A percentile compares a stretch with the other conserved stretches of the same genome.
Conservation (phyloP, 2,888 invertebrate species). For the Trileptium ribeirensis region DNA sequence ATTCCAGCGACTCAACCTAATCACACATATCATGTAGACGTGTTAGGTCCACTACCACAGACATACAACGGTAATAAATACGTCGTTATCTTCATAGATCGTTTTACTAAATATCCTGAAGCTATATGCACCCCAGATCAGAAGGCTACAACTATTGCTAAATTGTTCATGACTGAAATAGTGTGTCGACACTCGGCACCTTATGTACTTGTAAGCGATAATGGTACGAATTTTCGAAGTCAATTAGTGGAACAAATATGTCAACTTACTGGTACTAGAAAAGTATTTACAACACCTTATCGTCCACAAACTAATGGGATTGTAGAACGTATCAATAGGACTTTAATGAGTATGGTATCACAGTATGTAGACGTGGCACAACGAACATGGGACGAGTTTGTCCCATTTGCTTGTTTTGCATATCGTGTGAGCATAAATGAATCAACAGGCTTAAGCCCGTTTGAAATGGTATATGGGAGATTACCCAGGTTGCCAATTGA, state of each 20-base stretch:
- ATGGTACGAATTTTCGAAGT: neutral
- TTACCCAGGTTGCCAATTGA: neutral
- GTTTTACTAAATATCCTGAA: constrained; percentile 7
- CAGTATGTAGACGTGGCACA: neutral
- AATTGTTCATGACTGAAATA: neutral
- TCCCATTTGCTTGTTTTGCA: neutral
- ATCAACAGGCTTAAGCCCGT: neutral
- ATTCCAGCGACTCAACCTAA: neutral
- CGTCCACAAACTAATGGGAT: neutral
- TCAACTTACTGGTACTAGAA: neutral
- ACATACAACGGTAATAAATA: constrained; percentile 9
- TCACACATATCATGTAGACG: neutral
- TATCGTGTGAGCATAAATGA: neutral
- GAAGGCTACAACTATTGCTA: neutral
- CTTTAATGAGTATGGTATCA: neutral
- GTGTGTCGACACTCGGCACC: neutral
- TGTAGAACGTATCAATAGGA: too few relatives aligned
- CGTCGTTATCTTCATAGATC: constrained; percentile 13
- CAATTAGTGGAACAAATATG: neutral
- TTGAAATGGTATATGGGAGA: neutral
- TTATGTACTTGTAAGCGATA: neutral
- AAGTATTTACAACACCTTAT: neutral
- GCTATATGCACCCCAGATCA: neutral
- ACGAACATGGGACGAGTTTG: neutral
- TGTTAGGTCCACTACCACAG: neutral